Evolutionary conservation across 2,888 invertebrate species (phyloP), one percentile per base, ranked within the genome.

Genomic region (Anagyrus pseudococci): DNA sequence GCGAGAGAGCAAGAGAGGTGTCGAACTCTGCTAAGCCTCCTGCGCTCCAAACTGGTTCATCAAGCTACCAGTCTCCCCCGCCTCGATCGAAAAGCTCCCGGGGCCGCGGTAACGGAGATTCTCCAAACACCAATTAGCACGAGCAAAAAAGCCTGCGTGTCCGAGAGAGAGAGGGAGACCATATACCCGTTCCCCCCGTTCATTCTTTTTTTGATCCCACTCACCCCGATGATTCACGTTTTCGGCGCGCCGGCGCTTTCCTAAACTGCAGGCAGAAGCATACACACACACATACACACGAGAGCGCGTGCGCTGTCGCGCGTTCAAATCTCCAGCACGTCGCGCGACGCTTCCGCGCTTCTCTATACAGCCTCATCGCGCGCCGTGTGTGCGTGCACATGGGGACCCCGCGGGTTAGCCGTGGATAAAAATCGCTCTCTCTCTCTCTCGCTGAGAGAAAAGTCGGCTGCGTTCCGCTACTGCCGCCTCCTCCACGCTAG

Each of bases 311-410:
- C 53, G 62, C 59, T 46, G 33, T 55, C 68, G 37, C 46, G 66
- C 69, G 56, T 66, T 59, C 61, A 58, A 69, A 60, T 70, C 69
- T 67, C 61, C 58, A 33, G 58, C 54, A 40, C 58, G 54, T 57
- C 64, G 64, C 49, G 33, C 48, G 52, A 46, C 41, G 60, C 60
- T 64, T 56, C 64, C 53, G 64, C 52, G 52, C 56, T 44, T 52
- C n/a, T n/a, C n/a, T n/a, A n/a, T n/a, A n/a, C n/a, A n/a, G 17
- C 2, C 8, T 20, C 17, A 29, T 17, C 22, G 23, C 8, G 19
- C 13, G 4, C 1, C 20, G 8, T 10, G 17, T 25, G 41, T n/a
- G 53, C 17, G 26, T 17, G 26, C 19, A 2, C 41, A 46, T 22
- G 22, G 17, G 7, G 4, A 43, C 43, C 4, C 43, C 4, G 4